Percentiles rank a stretch among this genome's conserved stretches.
Evolutionary conservation across 2,797 vertebrate genomes (phyloP).

Genomic region (Channallabes apus): DNA sequence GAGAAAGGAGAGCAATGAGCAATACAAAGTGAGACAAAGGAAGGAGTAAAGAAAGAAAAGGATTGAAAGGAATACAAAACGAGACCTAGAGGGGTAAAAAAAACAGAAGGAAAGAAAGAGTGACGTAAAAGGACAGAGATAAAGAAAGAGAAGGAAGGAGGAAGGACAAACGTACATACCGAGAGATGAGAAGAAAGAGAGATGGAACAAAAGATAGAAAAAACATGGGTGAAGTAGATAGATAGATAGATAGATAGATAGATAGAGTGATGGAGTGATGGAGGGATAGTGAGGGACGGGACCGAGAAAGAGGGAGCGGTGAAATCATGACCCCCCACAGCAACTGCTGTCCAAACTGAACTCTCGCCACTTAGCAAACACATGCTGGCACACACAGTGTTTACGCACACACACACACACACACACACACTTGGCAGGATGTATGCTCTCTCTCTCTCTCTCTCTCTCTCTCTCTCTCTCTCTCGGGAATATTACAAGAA

Average conservation of each 20-base stretch:
- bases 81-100: neutral
- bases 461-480: neutral
- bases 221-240: neutral
- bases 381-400: slow-evolving; percentile 26
- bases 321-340: slow-evolving; percentile 29
- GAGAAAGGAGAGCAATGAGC: neutral
- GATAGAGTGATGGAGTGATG: neutral
- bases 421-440: neutral
- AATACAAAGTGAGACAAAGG: neutral
- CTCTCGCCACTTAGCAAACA: slow-evolving; percentile 27
- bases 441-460: neutral
- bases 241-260: too few species aligned
- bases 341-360: slow-evolving; percentile 39
- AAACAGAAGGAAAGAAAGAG: neutral
- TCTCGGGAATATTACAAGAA: neutral
- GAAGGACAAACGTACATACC: too few species aligned
- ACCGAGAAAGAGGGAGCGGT: neutral
- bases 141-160: neutral
- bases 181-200: neutral
- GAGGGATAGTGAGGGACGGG: slow-evolving; percentile 10
- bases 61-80: neutral
- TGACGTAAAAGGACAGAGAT: neutral
- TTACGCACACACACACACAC: neutral
- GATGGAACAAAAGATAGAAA: slow-evolving; percentile 29
- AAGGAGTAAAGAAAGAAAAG: neutral